A percentile compares a stretch with the other conserved stretches of the same genome.
These are phyloP conservation scores for Pseudolycoriella hygida DNA, from an alignment of 2,888 invertebrate genomes.

Conservation along the genomic window DNA sequence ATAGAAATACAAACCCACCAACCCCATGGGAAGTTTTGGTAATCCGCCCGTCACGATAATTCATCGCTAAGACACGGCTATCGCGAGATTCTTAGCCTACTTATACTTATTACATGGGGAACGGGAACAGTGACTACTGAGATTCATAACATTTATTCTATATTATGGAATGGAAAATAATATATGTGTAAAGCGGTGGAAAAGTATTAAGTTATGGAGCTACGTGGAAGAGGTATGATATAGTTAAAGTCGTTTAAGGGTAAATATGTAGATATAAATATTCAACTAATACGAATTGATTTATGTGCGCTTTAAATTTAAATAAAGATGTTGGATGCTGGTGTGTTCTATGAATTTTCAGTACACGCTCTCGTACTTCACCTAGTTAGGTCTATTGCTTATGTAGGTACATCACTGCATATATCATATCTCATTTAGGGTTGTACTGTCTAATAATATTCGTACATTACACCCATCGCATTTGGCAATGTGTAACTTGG, in stretches of 20 bases:
- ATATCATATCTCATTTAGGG: too few relatives aligned
- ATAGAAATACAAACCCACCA: background rate
- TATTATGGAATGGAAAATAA: too few relatives aligned
- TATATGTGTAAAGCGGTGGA: too few relatives aligned
- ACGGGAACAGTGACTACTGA: conserved; percentile 4
- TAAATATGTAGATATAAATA: conserved; percentile 10
- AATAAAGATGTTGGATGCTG: background rate
- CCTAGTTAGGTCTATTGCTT: too few relatives aligned
- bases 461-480: too few relatives aligned
- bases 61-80: conserved; percentile 12
- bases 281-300: conserved; percentile 14
- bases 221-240: conserved; percentile 4
- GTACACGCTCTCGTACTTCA: too few relatives aligned
- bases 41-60: conserved; percentile 13
- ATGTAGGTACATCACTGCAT: too few relatives aligned
- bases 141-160: too few relatives aligned
- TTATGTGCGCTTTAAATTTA: conserved; percentile 8
- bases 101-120: conserved; percentile 3
- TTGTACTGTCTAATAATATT: too few relatives aligned
- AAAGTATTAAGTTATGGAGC: too few relatives aligned
- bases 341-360: too few relatives aligned
- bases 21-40: conserved; percentile 7
- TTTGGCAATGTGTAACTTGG: too few relatives aligned
- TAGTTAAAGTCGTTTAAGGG: background rate
- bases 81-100: conserved; percentile 8